Evolutionary conservation across 2,797 vertebrate genomes (phyloP), one percentile per base, ranked within the genome.

Genomic region (Etheostoma nigrum): DNA sequence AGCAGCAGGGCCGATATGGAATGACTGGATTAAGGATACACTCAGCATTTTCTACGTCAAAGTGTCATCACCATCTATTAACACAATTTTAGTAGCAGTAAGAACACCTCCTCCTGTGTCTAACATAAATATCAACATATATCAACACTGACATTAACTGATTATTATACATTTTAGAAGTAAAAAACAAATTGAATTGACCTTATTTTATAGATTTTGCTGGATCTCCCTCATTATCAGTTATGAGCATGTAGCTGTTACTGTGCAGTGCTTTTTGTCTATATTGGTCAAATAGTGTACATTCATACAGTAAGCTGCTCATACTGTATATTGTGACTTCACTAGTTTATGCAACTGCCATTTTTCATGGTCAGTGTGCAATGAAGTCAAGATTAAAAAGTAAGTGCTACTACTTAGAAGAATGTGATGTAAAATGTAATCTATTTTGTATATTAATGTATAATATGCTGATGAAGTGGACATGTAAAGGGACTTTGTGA

Each of bases 381-480:
- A 19, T 67, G 21, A 16, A 74, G 60, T 68, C 14, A 25, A 60
- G 6, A 67, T 68, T 1, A 44, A 64, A 71, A 69, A n/a, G 21
- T 49, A 68, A 78, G 67, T 77, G 76, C 78, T 70, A 65, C 69
- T 86, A 60, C 23, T 47, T 52, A 62, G 21, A 73, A 58, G 8
- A 74, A 63, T 67, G 60, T 80, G 55, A 48, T 84, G 65, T 84
- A 33, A 87, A 80, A 71, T n/a, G 48, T 76, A 52, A 76, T 74
- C 21, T 63, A 44, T 14, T 71, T 42, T 55, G n/a, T 63, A 30
- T 40, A 65, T 53, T 44, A 1, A 59, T 79, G 44, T 78, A 25
- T 77, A 82, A 69, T n/a, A 45, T 76, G 12, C 19, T 64, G 45
- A 30, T 78, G 13, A 67, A 71, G 21, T 63, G 48, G 10, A 82